Base-by-base conservation (phyloP, 2,888 invertebrate genomes). In the Elegia similella region DNA sequence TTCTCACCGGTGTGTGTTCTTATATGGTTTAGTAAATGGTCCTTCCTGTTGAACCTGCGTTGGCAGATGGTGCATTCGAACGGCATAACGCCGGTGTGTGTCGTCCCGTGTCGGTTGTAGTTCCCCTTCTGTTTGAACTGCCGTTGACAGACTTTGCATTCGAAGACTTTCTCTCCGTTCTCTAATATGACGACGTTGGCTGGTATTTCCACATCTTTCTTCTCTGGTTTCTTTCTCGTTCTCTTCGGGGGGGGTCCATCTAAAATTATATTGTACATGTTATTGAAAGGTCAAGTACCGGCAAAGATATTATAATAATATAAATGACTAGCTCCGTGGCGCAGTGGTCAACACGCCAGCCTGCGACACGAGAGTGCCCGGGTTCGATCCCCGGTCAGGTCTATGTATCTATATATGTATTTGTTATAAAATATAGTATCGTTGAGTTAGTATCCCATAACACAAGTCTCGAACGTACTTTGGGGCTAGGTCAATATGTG, bases 1-100 rank as follows among this genome's bases (percentile, higher is more conserved):
- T 50, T 34, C 52, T 53, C 52, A 1, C 52, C 52, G 0, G 52
- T 53, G 2, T 53, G 52, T 0, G 42, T 53, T 30, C 52, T n/a
- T 8, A 53, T 7, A n/a, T 53, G 52, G 7, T 13, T 42, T 0
- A 15, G 6, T 7, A 53, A 6, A 23, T 53, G 42, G 6, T 23
- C 29, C 13, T 42, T 42, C 13, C 29, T 13, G 23, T 53, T 53
- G 6, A 53, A 53, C 2, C 52, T n/a, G 0, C 29, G n/a, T 6
- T 53, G 23, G 15, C 52, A 53, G 2, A 12, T 29, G 1, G 42
- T 23, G 7, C 52, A 53, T 23, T 53, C 52, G 15, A 42, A 53
- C 3, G 42, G 52, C 42, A 29, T 42, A 0, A 42, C 10, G 0
- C 52, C 42, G 7, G 42, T 42, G 42, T 53, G 52, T 6, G 52